Conservation (phyloP, 2,888 invertebrate species). For the Metopia argyrocephala region DNA sequence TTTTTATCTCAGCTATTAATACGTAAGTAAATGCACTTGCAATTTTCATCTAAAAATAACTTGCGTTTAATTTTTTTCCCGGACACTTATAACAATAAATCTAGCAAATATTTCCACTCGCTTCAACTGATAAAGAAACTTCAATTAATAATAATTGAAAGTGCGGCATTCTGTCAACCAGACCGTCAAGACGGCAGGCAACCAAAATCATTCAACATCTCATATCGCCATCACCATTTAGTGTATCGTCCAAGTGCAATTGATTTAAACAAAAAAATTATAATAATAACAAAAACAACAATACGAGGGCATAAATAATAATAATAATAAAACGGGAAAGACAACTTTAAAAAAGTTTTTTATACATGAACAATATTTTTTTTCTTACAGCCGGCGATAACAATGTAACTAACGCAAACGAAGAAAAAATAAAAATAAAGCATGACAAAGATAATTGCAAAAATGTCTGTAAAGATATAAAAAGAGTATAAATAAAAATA, state of each 20-base stretch:
- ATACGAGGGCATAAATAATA: background rate
- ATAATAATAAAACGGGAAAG: conserved; percentile 24
- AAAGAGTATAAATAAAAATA: background rate
- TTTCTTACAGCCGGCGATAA: conserved; percentile 12
- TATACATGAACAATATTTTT: too few species aligned
- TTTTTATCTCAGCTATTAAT: background rate
- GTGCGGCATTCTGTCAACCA: conserved; percentile 36
- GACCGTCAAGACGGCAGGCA: too few species aligned
- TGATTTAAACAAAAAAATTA: background rate
- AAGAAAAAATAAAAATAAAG: background rate
- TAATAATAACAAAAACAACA: background rate
- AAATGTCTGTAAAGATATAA: background rate
- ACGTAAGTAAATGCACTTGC: background rate
- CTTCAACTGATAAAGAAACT: conserved; percentile 57
- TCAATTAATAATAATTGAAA: conserved; percentile 61
- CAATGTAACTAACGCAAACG: background rate
- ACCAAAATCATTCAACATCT: too few species aligned
- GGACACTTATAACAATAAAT: conserved; percentile 12
- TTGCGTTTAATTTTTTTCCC: conserved; percentile 23
- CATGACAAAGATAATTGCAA: background rate
- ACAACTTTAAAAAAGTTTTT: conserved; percentile 27
- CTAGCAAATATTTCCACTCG: conserved; percentile 25
- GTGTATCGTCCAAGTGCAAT: background rate
- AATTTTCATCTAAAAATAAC: conserved; percentile 39
- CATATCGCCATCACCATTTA: background rate